Evolutionary conservation across 2,113 vertebrate species (phyloP).

Genomic region (Ctenodactylus gundi): DNA sequence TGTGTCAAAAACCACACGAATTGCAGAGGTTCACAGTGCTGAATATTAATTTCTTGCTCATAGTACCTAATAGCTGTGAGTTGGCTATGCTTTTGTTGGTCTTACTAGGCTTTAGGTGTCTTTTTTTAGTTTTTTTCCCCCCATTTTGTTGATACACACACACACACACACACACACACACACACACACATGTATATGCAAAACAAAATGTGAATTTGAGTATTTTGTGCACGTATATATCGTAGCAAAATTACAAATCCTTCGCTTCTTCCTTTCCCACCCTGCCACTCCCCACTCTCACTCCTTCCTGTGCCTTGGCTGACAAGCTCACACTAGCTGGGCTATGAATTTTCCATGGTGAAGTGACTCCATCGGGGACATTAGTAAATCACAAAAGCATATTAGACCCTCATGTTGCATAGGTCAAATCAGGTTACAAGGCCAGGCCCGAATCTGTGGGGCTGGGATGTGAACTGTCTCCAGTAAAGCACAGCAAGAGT

Average conservation of each 20-base stretch:
- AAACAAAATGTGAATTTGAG: too few species aligned
- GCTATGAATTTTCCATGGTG: neutral
- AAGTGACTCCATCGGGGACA: neutral
- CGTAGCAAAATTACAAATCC: too few species aligned
- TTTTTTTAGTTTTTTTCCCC: too few species aligned
- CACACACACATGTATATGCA: too few species aligned
- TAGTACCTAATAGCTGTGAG: neutral
- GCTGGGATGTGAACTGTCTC: neutral
- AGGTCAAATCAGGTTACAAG: neutral
- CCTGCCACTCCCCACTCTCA: too few species aligned
- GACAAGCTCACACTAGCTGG: neutral
- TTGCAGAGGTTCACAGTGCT: neutral
- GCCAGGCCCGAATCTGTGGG: neutral
- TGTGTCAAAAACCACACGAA: neutral
- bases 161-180: too few species aligned
- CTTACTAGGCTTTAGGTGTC: neutral
- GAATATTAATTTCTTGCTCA: constrained; percentile 35
- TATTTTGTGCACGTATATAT: too few species aligned
- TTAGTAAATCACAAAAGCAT: neutral
- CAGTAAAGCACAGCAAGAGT: neutral
- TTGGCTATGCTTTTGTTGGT: neutral
- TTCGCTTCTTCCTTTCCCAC: too few species aligned
- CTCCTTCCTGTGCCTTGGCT: neutral
- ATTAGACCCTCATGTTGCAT: neutral
- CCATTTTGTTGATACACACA: too few species aligned